Percentiles rank a stretch among this genome's conserved stretches.
These are phyloP conservation scores for Ochotona princeps DNA, from an alignment of 2,113 vertebrate genomes.

Conservation along the genomic window DNA sequence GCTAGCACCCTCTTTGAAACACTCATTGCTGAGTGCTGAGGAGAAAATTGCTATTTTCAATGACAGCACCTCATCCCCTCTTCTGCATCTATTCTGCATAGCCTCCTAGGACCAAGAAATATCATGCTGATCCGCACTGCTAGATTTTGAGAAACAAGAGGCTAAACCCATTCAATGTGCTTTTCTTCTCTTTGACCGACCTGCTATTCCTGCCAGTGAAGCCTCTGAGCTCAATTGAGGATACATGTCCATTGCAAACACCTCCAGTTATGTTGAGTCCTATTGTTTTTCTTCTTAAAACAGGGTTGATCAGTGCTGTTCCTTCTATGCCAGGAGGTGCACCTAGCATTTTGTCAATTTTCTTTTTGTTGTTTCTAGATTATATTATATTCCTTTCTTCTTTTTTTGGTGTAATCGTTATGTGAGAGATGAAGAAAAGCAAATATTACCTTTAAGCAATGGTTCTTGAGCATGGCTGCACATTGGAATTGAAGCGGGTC, in stretches of 20 bases:
- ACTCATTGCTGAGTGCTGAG: no score
- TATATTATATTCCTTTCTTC: slow-evolving; percentile 20
- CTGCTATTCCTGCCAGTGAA: neutral
- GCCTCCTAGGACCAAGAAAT: neutral
- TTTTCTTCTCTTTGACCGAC: neutral
- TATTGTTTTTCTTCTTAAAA: neutral
- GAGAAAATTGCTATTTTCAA: neutral
- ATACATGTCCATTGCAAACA: neutral
- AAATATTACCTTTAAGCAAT: neutral
- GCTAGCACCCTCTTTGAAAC: neutral
- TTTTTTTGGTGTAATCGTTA: neutral
- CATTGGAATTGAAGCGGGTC: neutral
- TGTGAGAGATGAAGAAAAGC: neutral
- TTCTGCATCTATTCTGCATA: no score
- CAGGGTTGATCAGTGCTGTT: neutral
- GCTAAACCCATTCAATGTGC: neutral
- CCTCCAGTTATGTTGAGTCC: neutral
- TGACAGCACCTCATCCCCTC: neutral
- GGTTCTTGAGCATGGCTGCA: neutral
- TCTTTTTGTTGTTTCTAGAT: neutral
- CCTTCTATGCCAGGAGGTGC: neutral
- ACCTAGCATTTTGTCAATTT: neutral
- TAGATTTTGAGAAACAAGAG: neutral
- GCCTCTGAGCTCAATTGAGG: neutral
- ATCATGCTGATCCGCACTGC: neutral